Percentiles rank a stretch among this genome's conserved stretches.
These are phyloP conservation scores for Atherix ibis DNA, from an alignment of 2,888 invertebrate species.

Conservation along the genomic window DNA sequence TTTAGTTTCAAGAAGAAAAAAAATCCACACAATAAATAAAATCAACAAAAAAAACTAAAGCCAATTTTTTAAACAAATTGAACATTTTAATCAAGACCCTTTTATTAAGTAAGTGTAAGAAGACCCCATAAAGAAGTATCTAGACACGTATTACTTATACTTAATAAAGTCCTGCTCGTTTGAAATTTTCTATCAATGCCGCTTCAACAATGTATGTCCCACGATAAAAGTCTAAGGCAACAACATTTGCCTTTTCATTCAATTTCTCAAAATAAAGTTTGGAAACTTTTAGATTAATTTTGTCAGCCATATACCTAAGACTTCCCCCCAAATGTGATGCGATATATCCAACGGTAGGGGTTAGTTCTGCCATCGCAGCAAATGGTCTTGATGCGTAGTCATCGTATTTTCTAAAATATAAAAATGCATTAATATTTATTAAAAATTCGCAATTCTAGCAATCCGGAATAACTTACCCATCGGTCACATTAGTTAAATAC, in stretches of 20 bases:
- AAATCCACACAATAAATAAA: too few relatives aligned
- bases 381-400: constrained; percentile 25
- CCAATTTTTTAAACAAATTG: too few relatives aligned
- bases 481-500: constrained; percentile 32
- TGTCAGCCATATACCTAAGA: constrained; percentile 44
- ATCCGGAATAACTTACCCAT: constrained; percentile 26
- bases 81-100: too few relatives aligned
- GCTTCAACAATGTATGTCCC: constrained; percentile 41
- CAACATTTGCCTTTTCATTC: constrained; percentile 39
- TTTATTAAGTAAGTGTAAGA: too few relatives aligned
- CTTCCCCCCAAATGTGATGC: constrained; percentile 40
- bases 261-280: constrained; percentile 38
- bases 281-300: constrained; percentile 43
- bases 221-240: constrained; percentile 45
- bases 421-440: too few relatives aligned
- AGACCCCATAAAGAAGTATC: too few relatives aligned
- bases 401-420: too few relatives aligned
- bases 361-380: constrained; percentile 53
- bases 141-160: too few relatives aligned
- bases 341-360: constrained; percentile 43
- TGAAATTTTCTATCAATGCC: constrained; percentile 27
- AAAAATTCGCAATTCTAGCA: too few relatives aligned
- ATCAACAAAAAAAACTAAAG: too few relatives aligned
- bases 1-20: too few relatives aligned
- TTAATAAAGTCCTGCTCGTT: too few relatives aligned